Evolutionary conservation across 2,888 invertebrate genomes (phyloP).

Genomic region (Cosmia pyralina): DNA sequence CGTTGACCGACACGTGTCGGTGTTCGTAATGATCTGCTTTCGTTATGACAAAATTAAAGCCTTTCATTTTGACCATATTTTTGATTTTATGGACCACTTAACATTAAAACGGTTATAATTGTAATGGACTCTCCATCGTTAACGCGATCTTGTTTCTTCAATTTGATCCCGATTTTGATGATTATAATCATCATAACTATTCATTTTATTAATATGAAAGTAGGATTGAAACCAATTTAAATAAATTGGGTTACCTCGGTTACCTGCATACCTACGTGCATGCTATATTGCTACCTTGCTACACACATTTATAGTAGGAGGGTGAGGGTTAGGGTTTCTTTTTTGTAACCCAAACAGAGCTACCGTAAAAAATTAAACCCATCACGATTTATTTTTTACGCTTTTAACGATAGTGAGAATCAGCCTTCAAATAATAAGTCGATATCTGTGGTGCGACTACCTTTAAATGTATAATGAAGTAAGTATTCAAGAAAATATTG

Average conservation of each 20-base stretch:
- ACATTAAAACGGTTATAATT: constrained; percentile 24
- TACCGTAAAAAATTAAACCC: background rate
- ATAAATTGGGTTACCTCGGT: constrained; percentile 8
- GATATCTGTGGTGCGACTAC: too few species aligned
- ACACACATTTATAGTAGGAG: background rate
- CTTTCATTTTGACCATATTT: constrained; percentile 38
- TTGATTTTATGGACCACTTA: constrained; percentile 32
- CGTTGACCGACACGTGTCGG: constrained; percentile 36
- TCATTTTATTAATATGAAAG: constrained; percentile 23
- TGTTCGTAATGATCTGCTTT: constrained; percentile 42
- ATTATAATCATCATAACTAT: constrained; percentile 37
- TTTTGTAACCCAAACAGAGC: constrained; percentile 4
- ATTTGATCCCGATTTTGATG: constrained; percentile 27
- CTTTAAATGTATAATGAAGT: constrained; percentile 16
- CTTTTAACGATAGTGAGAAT: background rate
- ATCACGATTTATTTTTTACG: background rate
- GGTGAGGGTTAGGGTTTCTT: background rate
- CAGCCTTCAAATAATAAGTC: constrained; percentile 3
- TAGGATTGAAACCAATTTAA: constrained; percentile 4
- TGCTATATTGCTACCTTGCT: constrained; percentile 4
- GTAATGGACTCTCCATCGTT: constrained; percentile 9
- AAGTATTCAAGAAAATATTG: constrained; percentile 12
- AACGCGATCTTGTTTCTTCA: constrained; percentile 23
- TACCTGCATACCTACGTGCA: constrained; percentile 44
- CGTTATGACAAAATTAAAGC: constrained; percentile 34